Conservation (phyloP, 2,113 vertebrate genomes). For the Pelodiscus sinensis region DNA sequence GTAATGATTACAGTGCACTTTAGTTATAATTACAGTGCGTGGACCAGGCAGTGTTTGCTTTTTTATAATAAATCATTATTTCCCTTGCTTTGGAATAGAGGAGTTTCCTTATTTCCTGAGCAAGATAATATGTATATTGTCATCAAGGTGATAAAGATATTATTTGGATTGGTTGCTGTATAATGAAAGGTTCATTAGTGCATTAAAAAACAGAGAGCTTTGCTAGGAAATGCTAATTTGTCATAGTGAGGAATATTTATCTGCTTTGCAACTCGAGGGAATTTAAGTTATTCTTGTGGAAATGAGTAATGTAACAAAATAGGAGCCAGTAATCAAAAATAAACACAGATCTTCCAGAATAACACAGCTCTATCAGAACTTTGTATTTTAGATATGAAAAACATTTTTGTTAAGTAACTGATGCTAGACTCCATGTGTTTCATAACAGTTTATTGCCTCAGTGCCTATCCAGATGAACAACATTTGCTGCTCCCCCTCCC, state of each 20-base stretch:
- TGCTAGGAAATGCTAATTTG: conserved; percentile 32
- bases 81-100: conserved; percentile 19
- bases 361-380: conserved; percentile 1
- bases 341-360: not conserved
- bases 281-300: conserved; percentile 3
- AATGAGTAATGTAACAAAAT: conserved; percentile 11
- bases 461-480: not conserved
- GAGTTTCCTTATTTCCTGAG: not conserved
- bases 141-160: conserved; percentile 42
- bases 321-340: conserved; percentile 16
- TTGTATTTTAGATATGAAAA: not conserved
- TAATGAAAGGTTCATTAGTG: not conserved
- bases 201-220: conserved; percentile 7
- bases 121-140: conserved; percentile 30
- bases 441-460: not conserved
- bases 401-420: not conserved
- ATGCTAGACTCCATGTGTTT: conserved; percentile 1
- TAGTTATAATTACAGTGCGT: not conserved
- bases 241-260: conserved; percentile 23
- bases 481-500: not conserved
- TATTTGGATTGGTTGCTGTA: conserved; percentile 35
- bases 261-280: not conserved
- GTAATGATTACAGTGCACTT: not conserved
- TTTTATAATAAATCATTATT: conserved; percentile 31
- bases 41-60: not conserved